Evolutionary conservation across 1,140 invertebrate species (phyloP).

Genomic region (Andrena cerasifolii): DNA sequence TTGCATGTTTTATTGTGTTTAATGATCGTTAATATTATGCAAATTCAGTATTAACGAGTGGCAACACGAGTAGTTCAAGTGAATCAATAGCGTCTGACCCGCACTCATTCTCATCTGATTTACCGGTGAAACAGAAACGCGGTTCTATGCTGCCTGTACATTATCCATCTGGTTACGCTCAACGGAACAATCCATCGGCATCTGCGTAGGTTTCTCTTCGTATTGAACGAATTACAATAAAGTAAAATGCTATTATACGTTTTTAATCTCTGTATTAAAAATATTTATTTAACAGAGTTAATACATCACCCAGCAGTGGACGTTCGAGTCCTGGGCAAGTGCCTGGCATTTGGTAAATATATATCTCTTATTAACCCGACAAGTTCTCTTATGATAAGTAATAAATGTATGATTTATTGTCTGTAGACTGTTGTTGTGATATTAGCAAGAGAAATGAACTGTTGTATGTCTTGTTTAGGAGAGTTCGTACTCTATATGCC

Average conservation of each 20-base stretch:
- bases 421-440: background rate
- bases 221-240: no score
- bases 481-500: slow-evolving; percentile 96
- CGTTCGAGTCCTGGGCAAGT: slow-evolving; percentile 76
- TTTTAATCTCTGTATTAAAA: no score
- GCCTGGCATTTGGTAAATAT: slow-evolving; percentile 73
- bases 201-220: slow-evolving; percentile 69
- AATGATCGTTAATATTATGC: background rate
- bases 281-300: slow-evolving; percentile 62
- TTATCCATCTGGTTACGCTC: slow-evolving; percentile 71
- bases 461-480: slow-evolving; percentile 79
- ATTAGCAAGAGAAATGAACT: background rate
- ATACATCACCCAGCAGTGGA: slow-evolving; percentile 74
- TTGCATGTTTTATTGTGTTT: background rate
- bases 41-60: slow-evolving; percentile 70
- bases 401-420: background rate
- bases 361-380: background rate
- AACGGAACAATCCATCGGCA: slow-evolving; percentile 72
- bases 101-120: slow-evolving; percentile 70
- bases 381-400: background rate
- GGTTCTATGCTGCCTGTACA: slow-evolving; percentile 72
- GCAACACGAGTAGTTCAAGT: slow-evolving; percentile 88
- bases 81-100: slow-evolving; percentile 87
- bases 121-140: slow-evolving; percentile 76
- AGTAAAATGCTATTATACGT: no score